Percentiles rank a stretch among this genome's conserved stretches.
Conservation (phyloP, 2,888 invertebrate species). For the Byasa hedistus region DNA sequence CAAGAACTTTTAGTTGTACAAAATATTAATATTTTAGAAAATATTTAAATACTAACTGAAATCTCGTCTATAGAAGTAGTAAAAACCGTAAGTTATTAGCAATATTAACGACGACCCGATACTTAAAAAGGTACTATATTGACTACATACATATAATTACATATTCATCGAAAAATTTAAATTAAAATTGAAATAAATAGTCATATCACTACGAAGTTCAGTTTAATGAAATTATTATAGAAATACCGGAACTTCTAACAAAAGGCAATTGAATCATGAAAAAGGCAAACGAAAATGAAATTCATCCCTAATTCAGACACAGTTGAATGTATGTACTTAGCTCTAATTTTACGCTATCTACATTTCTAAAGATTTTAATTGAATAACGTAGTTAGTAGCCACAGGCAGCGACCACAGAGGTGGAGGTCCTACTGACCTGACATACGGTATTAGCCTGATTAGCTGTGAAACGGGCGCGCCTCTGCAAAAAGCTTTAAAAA, state of each 20-base stretch:
- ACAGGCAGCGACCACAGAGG: conserved; percentile 33
- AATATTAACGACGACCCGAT: too few relatives aligned
- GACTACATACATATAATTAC: neutral
- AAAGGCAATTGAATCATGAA: neutral
- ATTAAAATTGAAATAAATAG: neutral
- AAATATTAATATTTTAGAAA: too few relatives aligned
- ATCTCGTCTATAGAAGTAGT: too few relatives aligned
- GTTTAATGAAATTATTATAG: neutral
- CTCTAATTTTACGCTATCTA: conserved; percentile 21
- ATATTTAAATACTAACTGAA: too few relatives aligned
- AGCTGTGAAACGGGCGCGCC: conserved; percentile 57
- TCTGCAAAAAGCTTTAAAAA: conserved; percentile 75
- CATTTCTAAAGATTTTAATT: conserved; percentile 44
- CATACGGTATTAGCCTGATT: conserved; percentile 69
- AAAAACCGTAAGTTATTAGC: too few relatives aligned
- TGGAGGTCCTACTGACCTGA: conserved; percentile 48
- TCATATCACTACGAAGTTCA: too few relatives aligned
- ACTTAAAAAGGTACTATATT: too few relatives aligned
- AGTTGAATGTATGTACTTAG: conserved; percentile 11
- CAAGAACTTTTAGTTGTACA: too few relatives aligned
- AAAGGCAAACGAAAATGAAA: conserved; percentile 6
- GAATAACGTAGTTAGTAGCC: conserved; percentile 41
- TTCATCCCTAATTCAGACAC: conserved; percentile 14
- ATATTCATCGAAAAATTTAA: neutral
- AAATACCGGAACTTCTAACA: neutral